Conservation (phyloP, 2,113 vertebrate species). For the Megaceryle torquata region DNA sequence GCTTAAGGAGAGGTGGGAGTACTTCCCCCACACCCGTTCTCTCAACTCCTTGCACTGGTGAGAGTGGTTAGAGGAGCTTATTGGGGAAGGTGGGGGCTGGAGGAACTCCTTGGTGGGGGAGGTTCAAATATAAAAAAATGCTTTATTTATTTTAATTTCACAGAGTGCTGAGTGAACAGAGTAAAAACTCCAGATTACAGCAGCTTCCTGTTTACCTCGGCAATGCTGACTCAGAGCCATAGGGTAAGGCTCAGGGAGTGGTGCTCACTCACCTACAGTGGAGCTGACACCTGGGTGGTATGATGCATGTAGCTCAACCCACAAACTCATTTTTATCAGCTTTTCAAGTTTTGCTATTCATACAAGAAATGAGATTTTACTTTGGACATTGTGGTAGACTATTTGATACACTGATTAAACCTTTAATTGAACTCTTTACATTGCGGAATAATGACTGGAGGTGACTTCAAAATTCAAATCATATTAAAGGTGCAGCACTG, state of each 20-base stretch:
- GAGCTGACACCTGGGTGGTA: neutral
- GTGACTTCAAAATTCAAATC: too few relatives aligned
- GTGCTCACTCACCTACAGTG: neutral
- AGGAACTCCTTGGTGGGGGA: neutral
- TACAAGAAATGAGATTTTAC: neutral
- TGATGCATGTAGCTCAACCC: neutral
- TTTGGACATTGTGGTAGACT: neutral
- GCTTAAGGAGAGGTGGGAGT: neutral
- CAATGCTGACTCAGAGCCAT: neutral
- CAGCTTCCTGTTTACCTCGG: neutral
- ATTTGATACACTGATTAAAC: neutral
- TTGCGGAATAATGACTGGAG: neutral
- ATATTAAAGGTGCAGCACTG: too few relatives aligned
- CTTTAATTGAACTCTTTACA: neutral
- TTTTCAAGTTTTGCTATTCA: neutral
- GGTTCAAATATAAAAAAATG: neutral
- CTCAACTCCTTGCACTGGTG: neutral
- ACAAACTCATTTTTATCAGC: neutral
- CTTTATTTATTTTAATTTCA: conserved; percentile 43
- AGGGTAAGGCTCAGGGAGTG: neutral
- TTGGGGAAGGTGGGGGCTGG: too few relatives aligned
- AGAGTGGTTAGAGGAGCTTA: accelerated
- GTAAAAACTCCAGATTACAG: neutral
- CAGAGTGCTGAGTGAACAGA: neutral
- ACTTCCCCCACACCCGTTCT: neutral